Base-by-base conservation (phyloP, 2,888 invertebrate genomes). In the Syritta pipiens region DNA sequence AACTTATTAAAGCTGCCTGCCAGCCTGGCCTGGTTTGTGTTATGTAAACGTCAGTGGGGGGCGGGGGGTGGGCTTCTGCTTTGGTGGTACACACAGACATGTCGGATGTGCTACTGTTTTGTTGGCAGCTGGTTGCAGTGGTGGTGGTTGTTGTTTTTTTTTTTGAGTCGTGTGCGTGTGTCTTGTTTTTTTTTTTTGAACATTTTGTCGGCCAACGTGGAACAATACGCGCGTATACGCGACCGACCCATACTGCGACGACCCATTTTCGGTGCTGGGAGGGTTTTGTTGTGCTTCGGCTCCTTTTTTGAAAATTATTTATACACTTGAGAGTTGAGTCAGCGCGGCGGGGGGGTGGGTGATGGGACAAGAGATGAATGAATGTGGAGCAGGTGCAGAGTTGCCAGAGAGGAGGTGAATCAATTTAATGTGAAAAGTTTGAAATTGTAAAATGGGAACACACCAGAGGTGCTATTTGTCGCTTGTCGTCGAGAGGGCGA, bases 311-410 rank as follows among this genome's bases (percentile, higher is more conserved):
- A 68, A 74, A 72, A n/a, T n/a, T 63, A 74, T 79, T 79, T 68
- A 74, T 62, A 62, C 60, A 9, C 48, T 60, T 53, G 71, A 32
- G 42, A 53, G 35, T 2, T 19, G 12, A 12, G 14, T 4, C 19
- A 12, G 20, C 4, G 17, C 6, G 12, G n/a, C 9, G 19, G 24
- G 9, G 22, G 46, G 28, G 9, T 4, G 3, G 35, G 5, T 22
- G 17, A n/a, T 7, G 22, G 19, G 40, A 53, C 5, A 53, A 17
- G 22, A 35, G 35, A 19, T 17, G 49, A 14, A 62, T n/a, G n/a
- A 67, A 79, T 72, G 32, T 59, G 53, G 62, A 67, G 79, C 72
- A 77, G 79, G 67, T 74, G 67, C 62, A 79, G 79, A 51, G 79
- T 79, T 79, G 79, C 79, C 79, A 79, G 65, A 42, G 57, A 53